These are phyloP conservation scores for Molothrus aeneus DNA, from an alignment of 2,797 vertebrate genomes.

Conservation along the genomic window DNA sequence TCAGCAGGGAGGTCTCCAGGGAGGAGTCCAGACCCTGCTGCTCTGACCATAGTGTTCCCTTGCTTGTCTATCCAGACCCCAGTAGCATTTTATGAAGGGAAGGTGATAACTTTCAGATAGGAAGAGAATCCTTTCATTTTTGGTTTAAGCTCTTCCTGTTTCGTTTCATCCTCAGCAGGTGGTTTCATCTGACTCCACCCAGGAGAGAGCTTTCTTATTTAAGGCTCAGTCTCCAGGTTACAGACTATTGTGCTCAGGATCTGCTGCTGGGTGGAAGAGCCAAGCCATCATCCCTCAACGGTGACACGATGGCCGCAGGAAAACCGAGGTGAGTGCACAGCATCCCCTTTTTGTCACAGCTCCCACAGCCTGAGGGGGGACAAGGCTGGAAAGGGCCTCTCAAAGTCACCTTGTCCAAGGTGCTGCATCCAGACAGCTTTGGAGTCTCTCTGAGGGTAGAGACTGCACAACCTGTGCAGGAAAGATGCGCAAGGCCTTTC, in stretches of 20 bases:
- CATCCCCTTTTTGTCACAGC: rapidly evolving
- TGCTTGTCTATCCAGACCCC: too few species aligned
- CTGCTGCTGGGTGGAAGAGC: neutral
- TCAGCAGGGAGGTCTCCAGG: neutral
- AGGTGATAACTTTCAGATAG: rapidly evolving
- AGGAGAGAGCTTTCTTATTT: neutral
- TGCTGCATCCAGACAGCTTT: neutral
- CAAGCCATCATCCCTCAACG: rapidly evolving
- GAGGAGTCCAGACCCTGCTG: neutral
- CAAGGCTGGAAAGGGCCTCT: neutral
- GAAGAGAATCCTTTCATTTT: neutral
- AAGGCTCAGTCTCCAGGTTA: rapidly evolving
- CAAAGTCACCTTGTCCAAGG: neutral
- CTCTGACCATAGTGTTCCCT: neutral
- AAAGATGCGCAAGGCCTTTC: too few species aligned
- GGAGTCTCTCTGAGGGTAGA: neutral
- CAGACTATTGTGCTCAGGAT: neutral
- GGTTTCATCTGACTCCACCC: neutral
- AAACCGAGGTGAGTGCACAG: neutral
- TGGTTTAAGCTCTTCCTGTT: neutral
- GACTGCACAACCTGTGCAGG: too few species aligned
- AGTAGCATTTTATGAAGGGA: rapidly evolving
- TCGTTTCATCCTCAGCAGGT: rapidly evolving
- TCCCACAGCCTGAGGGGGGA: neutral
- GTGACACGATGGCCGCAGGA: rapidly evolving